Base-by-base conservation (phyloP, 2,888 invertebrate genomes). In the Meghimatium bilineatum region DNA sequence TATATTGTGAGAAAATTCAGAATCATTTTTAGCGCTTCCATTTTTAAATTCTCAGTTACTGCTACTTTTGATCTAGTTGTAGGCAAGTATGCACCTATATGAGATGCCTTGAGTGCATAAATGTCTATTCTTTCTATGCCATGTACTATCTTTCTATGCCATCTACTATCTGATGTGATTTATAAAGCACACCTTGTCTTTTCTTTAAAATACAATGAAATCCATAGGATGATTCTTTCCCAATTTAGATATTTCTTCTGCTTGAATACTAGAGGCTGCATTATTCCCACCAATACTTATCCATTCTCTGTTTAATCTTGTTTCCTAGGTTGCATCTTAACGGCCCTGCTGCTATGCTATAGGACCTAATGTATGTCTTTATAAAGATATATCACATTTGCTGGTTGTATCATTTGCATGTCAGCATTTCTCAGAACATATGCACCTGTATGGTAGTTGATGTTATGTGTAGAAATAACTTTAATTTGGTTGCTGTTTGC, bases 301-400 rank as follows among this genome's bases (percentile, higher is more conserved):
- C 32, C 23, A 52, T 74, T 74, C 20, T 52, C 23, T 74, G 23
- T 74, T 49, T 74, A n/a, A 44, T 49, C 34, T 74, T 34, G 29
- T 32, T 32, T 52, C 29, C 52, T 74, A 74, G 74, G 74, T 52
- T 74, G 74, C 52, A 29, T 74, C 74, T 74, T 74, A 52, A 49
- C 49, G 74, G 52, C 74, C 52, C 49, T 74, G 74, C 49, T 74
- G 74, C 74, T 52, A 52, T 74, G 74, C 74, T 74, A 74, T 74
- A 74, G 74, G 74, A 74, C 29, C 29, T 74, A 52, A 23, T 52
- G 74, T 74, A 74, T 74, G 74, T 74, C 20, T 52, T 52, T 52
- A 52, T 52, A 26, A 26, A 49, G 12, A 72, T 29, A 52, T 74
- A 74, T 74, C 52, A 74, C 26, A 20, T 74, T 52, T 52, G 17